phyloP scores from a whole-genome alignment of 2,888 invertebrate genomes.

The Pinctada fucata region DNA sequence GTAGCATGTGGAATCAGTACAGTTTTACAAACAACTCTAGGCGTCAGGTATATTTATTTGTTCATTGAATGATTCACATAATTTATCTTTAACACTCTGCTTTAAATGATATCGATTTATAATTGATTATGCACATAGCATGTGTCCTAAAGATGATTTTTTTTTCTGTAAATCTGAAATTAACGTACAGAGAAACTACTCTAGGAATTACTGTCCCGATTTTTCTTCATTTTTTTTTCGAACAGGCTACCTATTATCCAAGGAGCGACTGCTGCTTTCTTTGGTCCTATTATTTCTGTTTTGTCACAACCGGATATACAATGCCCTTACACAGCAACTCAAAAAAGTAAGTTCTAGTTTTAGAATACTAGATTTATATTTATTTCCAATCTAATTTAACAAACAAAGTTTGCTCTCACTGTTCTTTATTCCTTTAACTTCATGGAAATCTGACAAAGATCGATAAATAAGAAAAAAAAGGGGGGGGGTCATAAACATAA shows the following conservation, averaged over 20 bases:
- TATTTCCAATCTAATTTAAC: neutral
- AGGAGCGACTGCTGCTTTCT: slow-evolving; percentile 59
- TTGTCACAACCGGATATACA: slow-evolving; percentile 57
- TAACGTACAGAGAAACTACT: no score
- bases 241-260: slow-evolving; percentile 65
- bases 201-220: no score
- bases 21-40: slow-evolving; percentile 20
- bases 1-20: slow-evolving; percentile 24
- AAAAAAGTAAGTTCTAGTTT: neutral
- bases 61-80: neutral
- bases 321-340: slow-evolving; percentile 34
- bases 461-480: neutral
- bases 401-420: neutral
- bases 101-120: no score
- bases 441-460: neutral
- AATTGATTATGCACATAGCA: no score
- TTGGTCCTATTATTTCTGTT: slow-evolving; percentile 59
- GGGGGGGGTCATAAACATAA: no score
- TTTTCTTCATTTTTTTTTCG: slow-evolving; percentile 9
- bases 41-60: slow-evolving; percentile 18
- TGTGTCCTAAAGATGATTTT: no score
- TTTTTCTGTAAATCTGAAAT: no score
- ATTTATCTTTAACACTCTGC: no score
- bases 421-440: neutral
- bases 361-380: neutral